These are phyloP conservation scores for Donacobius atricapilla DNA, from an alignment of 2,113 vertebrate genomes.

Conservation along the genomic window DNA sequence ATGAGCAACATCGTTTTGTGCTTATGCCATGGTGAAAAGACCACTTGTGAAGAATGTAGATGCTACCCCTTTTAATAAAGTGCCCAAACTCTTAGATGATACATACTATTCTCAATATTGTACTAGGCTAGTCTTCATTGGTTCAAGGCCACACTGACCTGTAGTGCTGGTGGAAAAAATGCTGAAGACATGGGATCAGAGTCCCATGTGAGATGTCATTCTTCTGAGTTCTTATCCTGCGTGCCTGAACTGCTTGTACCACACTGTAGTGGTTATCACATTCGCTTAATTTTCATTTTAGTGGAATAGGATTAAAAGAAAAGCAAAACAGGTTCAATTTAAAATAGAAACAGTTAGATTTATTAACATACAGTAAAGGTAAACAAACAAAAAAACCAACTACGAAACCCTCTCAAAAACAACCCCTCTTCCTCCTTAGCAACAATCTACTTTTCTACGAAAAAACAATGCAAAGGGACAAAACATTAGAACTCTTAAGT, in stretches of 20 bases:
- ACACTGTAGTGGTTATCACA: too few relatives aligned
- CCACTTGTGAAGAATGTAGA: not conserved
- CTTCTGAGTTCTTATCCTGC: not conserved
- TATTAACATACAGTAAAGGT: too few relatives aligned
- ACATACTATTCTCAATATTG: not conserved
- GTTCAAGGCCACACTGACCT: not conserved
- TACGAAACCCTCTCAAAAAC: too few relatives aligned
- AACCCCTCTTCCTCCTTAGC: too few relatives aligned
- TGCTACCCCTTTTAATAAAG: not conserved
- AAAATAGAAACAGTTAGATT: too few relatives aligned
- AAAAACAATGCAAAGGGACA: too few relatives aligned
- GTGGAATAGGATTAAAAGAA: too few relatives aligned
- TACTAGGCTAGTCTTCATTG: not conserved
- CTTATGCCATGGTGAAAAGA: not conserved
- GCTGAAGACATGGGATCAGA: not conserved
- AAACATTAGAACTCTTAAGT: too few relatives aligned
- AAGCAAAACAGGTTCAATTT: too few relatives aligned
- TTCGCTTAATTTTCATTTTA: too few relatives aligned
- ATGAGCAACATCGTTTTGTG: not conserved
- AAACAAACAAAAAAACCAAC: too few relatives aligned
- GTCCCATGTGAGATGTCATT: accelerated
- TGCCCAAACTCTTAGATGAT: not conserved
- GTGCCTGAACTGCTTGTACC: not conserved
- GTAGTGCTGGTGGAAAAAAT: not conserved
- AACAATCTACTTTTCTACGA: too few relatives aligned